Evolutionary conservation across 2,888 invertebrate genomes (phyloP), one percentile per base, ranked within the genome.

Genomic region (Macrosoma leucophasiata): DNA sequence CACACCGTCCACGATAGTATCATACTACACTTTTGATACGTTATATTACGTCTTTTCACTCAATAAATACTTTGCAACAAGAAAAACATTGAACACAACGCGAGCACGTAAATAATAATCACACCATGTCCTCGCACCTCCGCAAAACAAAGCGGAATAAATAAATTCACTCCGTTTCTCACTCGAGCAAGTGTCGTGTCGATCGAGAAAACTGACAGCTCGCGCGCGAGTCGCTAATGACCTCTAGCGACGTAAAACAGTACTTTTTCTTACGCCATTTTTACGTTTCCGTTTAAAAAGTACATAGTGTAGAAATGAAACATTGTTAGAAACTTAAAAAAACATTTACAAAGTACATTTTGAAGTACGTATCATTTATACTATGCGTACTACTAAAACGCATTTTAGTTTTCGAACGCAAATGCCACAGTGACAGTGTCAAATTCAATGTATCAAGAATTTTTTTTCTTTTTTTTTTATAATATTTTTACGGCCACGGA

Each of bases 61-160:
- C 61, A 73, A 67, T 60, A 73, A 69, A 66, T 62, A 60, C 53
- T 57, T 57, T 58, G 52, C 50, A 62, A 48, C 45, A 64, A 62
- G 60, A 69, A 75, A 79, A 81, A 79, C 79, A 78, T 76, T 71
- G 62, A 71, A 74, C 69, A 71, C 68, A 67, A 69, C 55, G 46
- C 53, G 57, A 55, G 42, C 57, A 62, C 45, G 49, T 55, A 44
- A 53, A 50, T 55, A 45, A 48, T 43, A 42, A 49, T 40, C 20
- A 52, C 58, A 55, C 54, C 42, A 64, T 62, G 78, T 75, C 76
- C 74, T 72, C 65, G 75, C 74, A 68, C 71, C 78, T 78, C 81
- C 79, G 81, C 84, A 78, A 82, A 84, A 84, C 84, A 82, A 84
- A 84, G 84, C 82, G 84, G 84, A 82, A 82, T 72, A 67, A 58